Base-by-base conservation (phyloP, 1,140 invertebrate genomes). In the Chionoecetes opilio region DNA sequence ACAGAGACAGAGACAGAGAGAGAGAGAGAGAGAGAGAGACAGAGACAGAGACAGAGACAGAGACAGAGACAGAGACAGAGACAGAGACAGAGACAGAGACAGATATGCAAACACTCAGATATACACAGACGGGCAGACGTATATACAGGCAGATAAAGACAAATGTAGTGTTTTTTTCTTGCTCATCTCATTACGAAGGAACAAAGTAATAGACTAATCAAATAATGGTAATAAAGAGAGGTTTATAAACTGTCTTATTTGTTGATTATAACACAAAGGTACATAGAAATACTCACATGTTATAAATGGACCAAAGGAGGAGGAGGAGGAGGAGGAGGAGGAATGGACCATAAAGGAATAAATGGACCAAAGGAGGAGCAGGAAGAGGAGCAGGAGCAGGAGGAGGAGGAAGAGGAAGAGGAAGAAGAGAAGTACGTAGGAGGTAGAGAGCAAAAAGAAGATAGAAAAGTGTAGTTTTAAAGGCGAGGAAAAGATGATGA, bases 241-340 rank as follows among this genome's bases (percentile, higher is more conserved):
- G 0, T n/a, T 75, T 75, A 75, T 75, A 75, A n/a, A 75, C n/a
- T 75, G 26, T n/a, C 63, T 21, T 75, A n/a, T 75, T 75, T 75
- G 26, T 26, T 75, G 63, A 75, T 75, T 75, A 75, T 17, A 2
- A 8, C 21, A 75, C 63, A 17, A n/a, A 75, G 11, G n/a, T 75
- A 75, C 26, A n/a, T 75, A 75, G 21, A 75, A 75, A 26, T 5
- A 75, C 63, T n/a, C 11, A n/a, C 26, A 0, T 75, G 63, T 75
- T n/a, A 75, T 75, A 75, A n/a, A 75, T 75, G 63, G n/a, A n/a
- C 21, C 26, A 26, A 26, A 75, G 63, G 63, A 75, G 63, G 63
- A 75, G 63, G 63, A 75, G 63, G 63, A 75, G 63, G 63, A 53
- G 63, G 63, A 75, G 63, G 63, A 75, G 63, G 63, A 75, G 63